phyloP scores from a whole-genome alignment of 2,113 vertebrate species.

The Microcebus lehilahytsara region DNA sequence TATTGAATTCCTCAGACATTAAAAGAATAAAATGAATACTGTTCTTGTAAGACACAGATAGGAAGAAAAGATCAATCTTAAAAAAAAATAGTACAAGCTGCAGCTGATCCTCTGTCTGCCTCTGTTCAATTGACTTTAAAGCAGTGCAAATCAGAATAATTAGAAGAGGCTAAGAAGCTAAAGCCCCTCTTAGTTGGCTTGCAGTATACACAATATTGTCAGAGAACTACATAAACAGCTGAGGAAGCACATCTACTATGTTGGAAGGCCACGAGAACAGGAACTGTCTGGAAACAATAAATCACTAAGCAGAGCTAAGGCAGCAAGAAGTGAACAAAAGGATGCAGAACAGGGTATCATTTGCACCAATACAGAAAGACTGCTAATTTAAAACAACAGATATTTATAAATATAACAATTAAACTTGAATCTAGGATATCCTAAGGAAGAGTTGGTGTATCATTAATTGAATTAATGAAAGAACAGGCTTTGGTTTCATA shows the following conservation, averaged over 20 bases:
- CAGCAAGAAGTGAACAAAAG: not conserved
- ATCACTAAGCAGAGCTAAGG: conserved; percentile 46
- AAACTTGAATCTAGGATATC: not conserved
- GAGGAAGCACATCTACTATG: conserved; percentile 50
- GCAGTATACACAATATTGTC: conserved; percentile 10
- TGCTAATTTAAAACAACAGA: not conserved
- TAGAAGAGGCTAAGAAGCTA: conserved; percentile 46
- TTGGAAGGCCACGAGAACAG: not conserved
- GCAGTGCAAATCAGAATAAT: conserved; percentile 65
- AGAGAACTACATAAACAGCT: conserved; percentile 40
- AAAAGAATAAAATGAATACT: conserved; percentile 47
- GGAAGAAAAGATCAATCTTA: conserved; percentile 54
- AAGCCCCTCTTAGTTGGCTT: conserved; percentile 25
- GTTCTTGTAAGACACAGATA: conserved; percentile 17
- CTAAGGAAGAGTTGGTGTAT: not conserved
- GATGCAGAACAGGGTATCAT: not conserved
- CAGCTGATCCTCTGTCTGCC: conserved; percentile 29
- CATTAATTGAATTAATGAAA: not conserved
- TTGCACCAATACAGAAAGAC: not conserved
- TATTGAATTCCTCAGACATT: conserved; percentile 34
- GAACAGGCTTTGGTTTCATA: not conserved
- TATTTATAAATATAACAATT: not conserved
- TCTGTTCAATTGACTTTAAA: conserved; percentile 63
- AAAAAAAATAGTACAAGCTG: conserved; percentile 26
- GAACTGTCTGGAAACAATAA: conserved; percentile 39